Evolutionary conservation across 1,140 invertebrate species (phyloP), one percentile per base, ranked within the genome.

Genomic region (Drosophila ogumai): DNA sequence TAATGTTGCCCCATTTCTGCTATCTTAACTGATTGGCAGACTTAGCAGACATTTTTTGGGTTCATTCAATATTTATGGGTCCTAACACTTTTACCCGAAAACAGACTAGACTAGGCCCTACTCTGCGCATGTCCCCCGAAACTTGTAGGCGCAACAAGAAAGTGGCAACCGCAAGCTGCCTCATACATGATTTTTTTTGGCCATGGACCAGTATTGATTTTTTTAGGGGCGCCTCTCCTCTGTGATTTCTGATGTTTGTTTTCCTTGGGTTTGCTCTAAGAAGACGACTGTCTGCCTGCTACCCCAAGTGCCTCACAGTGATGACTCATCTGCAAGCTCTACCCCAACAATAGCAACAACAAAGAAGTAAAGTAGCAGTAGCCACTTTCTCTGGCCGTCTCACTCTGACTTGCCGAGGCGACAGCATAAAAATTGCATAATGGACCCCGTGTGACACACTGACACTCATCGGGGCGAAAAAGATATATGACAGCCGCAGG

Each of bases 351-450:
- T 40, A 55, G n/a, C 46, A 34, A 44, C 28, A 55, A 17, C 47
- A 44, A 19, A 55, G 31, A 13, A 5, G 10, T n/a, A 19, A 52
- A 12, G 49, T 49, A 7, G 46, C 25, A 28, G 9, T 54, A 7
- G 19, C 19, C 68, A 87, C 82, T 87, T 90, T 88, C 84, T 88
- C 85, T 84, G 56, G 60, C 59, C 75, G 36, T 32, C 73, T 57
- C 75, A 15, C 61, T 75, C 52, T 19, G 65, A 15, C 67, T 19
- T 7, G 64, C 8, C 31, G 19, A 5, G 38, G 40, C 22, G 46
- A 47, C 65, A 90, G 73, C 86, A 88, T 88, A 90, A 85, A 90
- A 88, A 90, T 88, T 88, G 85, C 85, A 88, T 88, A 88, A 88
- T 88, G 84, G 61, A 61, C 49, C 31, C 7, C 50, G 25, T 61